Conservation (phyloP, 2,113 vertebrate species). For the Brachypteracias leptosomus region DNA sequence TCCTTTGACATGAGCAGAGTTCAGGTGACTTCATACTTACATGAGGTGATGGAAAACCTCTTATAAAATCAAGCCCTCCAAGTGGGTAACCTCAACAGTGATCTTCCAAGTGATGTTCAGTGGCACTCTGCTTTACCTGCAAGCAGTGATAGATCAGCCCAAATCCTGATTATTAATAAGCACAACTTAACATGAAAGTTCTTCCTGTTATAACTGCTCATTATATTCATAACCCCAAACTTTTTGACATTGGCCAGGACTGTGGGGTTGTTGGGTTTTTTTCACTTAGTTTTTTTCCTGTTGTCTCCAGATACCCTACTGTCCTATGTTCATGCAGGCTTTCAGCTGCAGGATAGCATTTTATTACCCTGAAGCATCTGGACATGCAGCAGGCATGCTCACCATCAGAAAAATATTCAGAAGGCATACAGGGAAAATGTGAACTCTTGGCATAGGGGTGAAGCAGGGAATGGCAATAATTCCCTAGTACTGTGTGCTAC, state of each 20-base stretch:
- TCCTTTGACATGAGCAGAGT: not conserved
- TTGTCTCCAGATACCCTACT: not conserved
- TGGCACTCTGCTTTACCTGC: not conserved
- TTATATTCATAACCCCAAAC: not conserved
- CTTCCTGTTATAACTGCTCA: not conserved
- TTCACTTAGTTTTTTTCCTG: not conserved
- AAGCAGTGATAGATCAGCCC: not conserved
- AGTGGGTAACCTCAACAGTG: not conserved
- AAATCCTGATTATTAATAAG: not conserved
- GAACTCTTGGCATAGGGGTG: fast-evolving
- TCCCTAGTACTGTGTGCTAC: no score
- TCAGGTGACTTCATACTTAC: not conserved
- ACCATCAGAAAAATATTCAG: not conserved
- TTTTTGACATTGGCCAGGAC: not conserved
- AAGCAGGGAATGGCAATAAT: not conserved
- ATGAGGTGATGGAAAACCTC: conserved; percentile 35
- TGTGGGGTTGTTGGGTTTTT: not conserved
- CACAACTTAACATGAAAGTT: not conserved
- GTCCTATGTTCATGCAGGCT: not conserved
- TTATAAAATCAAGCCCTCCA: conserved; percentile 25
- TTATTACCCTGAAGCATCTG: not conserved
- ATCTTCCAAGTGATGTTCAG: not conserved
- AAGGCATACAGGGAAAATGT: not conserved
- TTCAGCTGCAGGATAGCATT: not conserved
- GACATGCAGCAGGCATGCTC: not conserved